phyloP scores from a whole-genome alignment of 2,113 vertebrate species.

The Salminus brasiliensis region DNA sequence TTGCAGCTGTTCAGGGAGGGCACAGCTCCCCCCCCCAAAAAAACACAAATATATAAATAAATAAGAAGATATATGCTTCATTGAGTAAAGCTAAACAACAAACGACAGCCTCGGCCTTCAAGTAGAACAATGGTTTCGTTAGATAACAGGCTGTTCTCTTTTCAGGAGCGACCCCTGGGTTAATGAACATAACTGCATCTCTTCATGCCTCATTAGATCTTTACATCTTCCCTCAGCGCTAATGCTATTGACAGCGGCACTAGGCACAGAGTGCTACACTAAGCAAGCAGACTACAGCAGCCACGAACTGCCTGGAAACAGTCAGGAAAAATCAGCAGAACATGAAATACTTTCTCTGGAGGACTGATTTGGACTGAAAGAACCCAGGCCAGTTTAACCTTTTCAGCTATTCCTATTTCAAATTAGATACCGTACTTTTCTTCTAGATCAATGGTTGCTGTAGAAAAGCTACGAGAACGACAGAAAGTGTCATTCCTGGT shows the following conservation, averaged over 20 bases:
- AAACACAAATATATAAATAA: neutral
- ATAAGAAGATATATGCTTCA: neutral
- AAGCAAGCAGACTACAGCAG: neutral
- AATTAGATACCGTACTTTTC: too few relatives aligned
- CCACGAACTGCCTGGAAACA: neutral
- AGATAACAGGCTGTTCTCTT: constrained; percentile 53
- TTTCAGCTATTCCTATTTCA: too few relatives aligned
- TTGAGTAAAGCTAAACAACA: constrained; percentile 44
- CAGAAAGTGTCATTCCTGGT: too few relatives aligned
- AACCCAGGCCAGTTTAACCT: too few relatives aligned
- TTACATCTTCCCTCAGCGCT: constrained; percentile 42
- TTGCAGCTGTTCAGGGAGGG: constrained; percentile 27
- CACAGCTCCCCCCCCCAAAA: neutral
- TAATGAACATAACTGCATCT: constrained; percentile 56
- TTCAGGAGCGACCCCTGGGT: constrained; percentile 52
- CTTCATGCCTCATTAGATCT: constrained; percentile 55
- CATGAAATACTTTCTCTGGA: neutral
- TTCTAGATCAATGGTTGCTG: too few relatives aligned
- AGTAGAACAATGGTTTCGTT: constrained; percentile 46
- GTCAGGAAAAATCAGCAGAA: neutral
- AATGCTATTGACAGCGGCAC: constrained; percentile 22
- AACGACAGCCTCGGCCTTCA: constrained; percentile 37
- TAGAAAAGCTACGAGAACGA: too few relatives aligned
- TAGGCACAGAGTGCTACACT: constrained; percentile 11
- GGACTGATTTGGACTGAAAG: neutral